phyloP scores from a whole-genome alignment of 2,113 vertebrate genomes.

The Butorides virescens region DNA sequence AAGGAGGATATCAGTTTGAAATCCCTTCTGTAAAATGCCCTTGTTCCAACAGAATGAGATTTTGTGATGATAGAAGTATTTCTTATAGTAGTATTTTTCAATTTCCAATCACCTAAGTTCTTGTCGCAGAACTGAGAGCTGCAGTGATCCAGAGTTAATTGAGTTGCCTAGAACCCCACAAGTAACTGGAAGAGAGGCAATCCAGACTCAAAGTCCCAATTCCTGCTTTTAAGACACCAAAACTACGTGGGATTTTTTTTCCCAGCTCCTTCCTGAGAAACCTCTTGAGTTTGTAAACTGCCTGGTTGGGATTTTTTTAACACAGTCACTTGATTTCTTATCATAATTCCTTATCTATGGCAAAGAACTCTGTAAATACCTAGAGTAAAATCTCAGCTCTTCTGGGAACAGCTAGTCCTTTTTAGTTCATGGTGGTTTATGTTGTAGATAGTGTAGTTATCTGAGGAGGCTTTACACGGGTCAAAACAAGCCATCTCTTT shows the following conservation, averaged over 20 bases:
- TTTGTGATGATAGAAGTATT: background rate
- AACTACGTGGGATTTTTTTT: background rate
- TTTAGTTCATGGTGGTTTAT: background rate
- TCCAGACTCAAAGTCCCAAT: background rate
- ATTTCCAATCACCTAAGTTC: background rate
- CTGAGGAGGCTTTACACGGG: background rate
- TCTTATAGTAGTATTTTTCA: background rate
- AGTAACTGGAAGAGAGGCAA: background rate
- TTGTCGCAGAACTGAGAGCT: background rate
- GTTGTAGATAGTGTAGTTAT: background rate
- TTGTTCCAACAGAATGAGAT: background rate
- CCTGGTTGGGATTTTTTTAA: background rate
- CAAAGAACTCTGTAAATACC: conserved; percentile 19
- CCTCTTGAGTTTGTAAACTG: background rate
- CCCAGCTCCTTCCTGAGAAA: background rate
- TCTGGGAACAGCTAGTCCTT: conserved; percentile 3
- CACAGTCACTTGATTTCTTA: background rate
- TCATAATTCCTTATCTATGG: conserved; percentile 18
- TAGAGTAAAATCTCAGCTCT: conserved; percentile 1
- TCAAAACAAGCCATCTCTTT: background rate
- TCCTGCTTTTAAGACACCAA: background rate
- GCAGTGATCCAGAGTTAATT: background rate
- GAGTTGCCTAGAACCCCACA: background rate
- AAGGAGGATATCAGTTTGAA: background rate
- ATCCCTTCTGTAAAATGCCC: background rate